A percentile compares a stretch with the other conserved stretches of the same genome.
phyloP scores from a whole-genome alignment of 2,888 invertebrate species.

The Lomographa bimaculata region DNA sequence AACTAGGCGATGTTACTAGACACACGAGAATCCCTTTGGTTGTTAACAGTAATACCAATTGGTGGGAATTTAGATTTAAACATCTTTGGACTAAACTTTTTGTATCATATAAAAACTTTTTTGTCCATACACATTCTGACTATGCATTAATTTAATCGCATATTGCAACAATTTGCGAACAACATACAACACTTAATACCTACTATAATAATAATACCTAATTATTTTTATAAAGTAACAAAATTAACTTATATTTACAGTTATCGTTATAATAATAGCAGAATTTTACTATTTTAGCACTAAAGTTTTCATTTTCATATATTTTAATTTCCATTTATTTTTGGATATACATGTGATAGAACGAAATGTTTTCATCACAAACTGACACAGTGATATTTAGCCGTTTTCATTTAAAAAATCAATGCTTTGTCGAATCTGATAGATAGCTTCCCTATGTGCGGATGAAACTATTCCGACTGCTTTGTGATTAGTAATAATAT shows the following conservation, averaged over 20 bases:
- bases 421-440: too few species aligned
- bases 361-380: slow-evolving; percentile 20
- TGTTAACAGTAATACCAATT: slow-evolving; percentile 68
- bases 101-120: slow-evolving; percentile 59
- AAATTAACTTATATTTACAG: slow-evolving; percentile 84
- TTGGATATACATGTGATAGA: slow-evolving; percentile 12
- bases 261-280: slow-evolving; percentile 78
- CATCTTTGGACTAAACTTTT: slow-evolving; percentile 76
- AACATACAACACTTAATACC: slow-evolving; percentile 82
- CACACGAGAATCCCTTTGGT: slow-evolving; percentile 61
- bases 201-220: slow-evolving; percentile 81
- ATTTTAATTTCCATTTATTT: slow-evolving; percentile 29
- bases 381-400: too few species aligned
- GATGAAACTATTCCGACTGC: too few species aligned
- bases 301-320: slow-evolving; percentile 54
- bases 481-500: too few species aligned
- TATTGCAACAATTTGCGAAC: slow-evolving; percentile 81
- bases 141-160: slow-evolving; percentile 78
- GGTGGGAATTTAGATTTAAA: slow-evolving; percentile 74
- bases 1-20: slow-evolving; percentile 35
- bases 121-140: slow-evolving; percentile 74
- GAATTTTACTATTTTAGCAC: slow-evolving; percentile 78
- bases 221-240: slow-evolving; percentile 80
- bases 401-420: too few species aligned
- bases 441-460: too few species aligned